Evolutionary conservation across 1,140 invertebrate species (phyloP).

Genomic region (Tetraneura akinire): DNA sequence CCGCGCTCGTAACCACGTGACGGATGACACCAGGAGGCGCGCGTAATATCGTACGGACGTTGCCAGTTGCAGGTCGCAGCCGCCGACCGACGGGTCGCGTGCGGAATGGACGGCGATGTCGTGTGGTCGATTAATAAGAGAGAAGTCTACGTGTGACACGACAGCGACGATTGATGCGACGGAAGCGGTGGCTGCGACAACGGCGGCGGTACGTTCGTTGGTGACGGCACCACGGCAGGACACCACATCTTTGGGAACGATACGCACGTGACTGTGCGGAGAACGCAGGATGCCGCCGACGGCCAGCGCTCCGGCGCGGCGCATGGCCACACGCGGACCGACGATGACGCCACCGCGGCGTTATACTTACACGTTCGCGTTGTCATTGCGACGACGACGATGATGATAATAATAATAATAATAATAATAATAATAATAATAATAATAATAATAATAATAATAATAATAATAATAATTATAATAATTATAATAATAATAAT

Average conservation of each 20-base stretch:
- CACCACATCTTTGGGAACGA: conserved; percentile 25
- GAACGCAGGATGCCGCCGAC: conserved; percentile 28
- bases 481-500: no score
- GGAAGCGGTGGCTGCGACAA: background rate
- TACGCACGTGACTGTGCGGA: conserved; percentile 43
- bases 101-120: background rate
- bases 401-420: no score
- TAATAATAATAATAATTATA: no score
- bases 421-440: no score
- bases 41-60: no score
- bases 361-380: no score
- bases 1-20: no score
- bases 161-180: background rate
- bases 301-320: conserved; percentile 36
- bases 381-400: no score
- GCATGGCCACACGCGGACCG: conserved; percentile 29
- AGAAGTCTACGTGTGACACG: background rate
- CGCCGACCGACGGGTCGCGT: no score
- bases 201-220: background rate
- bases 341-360: background rate
- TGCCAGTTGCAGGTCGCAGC: no score
- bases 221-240: background rate
- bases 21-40: no score
- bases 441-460: no score
- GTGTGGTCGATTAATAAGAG: background rate